Evolutionary conservation across 2,888 invertebrate genomes (phyloP), one percentile per base, ranked within the genome.

Genomic region (Deilephila elpenor): DNA sequence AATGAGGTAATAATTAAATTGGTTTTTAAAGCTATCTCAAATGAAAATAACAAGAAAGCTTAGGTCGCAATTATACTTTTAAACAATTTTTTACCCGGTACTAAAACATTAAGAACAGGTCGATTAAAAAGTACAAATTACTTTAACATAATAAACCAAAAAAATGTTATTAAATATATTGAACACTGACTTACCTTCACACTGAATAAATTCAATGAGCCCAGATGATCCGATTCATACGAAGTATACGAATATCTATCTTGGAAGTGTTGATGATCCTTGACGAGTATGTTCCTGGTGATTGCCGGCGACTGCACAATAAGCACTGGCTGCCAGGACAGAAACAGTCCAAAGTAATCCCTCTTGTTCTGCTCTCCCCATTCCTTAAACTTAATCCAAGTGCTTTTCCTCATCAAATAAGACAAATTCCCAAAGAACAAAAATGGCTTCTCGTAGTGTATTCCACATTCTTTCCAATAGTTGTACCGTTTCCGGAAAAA

Each of bases 201-300:
- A 17, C 86, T 84, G 75, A 92, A 92, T n/a, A 92, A 79, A 80
- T 91, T 92, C 37, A 92, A 79, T 1, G 90, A 83, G 1, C 92
- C 92, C 62, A 92, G 78, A 0, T 90, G 90, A 76, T 92, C 92
- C 5, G 85, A 78, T 0, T 72, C 74, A n/a, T 82, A 79, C 11
- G 87, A 83, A 0, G 88, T 76, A 70, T 86, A 88, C 56, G 82
- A 70, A 75, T 81, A 85, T 79, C 93, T 84, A 70, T 92, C 86
- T 77, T 87, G 86, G 73, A 93, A 93, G 78, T 84, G 75, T 0
- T 89, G 87, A 70, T 81, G 82, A 74, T 91, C 90, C 71, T 88
- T 90, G 2, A 86, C 86, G 14, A 92, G 78, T 20, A 93, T 76
- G 71, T 78, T 83, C 59, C 84, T 86, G 0, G 89, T 89, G 5